These are phyloP conservation scores for Selene dorsalis DNA, from an alignment of 2,797 vertebrate genomes.

Conservation along the genomic window DNA sequence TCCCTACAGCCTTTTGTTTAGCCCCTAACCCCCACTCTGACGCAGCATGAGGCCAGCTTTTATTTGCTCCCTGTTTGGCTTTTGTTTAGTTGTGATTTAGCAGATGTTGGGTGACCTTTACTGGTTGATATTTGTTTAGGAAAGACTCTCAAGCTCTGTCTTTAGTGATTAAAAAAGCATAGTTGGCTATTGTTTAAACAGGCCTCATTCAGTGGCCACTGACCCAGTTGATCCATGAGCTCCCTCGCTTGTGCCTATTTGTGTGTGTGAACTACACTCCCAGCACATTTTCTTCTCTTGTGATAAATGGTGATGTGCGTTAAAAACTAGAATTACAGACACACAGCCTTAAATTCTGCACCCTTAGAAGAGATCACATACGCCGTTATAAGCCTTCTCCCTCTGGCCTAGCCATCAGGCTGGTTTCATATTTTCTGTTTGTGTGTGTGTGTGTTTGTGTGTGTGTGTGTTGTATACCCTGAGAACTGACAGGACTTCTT, in stretches of 20 bases:
- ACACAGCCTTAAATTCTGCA: conserved; percentile 26
- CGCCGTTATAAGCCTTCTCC: conserved; percentile 25
- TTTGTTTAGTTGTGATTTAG: conserved; percentile 50
- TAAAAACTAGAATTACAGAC: conserved; percentile 46
- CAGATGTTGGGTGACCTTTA: conserved; percentile 60
- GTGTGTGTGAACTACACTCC: neutral
- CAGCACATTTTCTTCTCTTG: conserved; percentile 5
- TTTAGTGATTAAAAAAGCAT: conserved; percentile 57
- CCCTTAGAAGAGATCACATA: conserved; percentile 48
- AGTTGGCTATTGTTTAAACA: conserved; percentile 67
- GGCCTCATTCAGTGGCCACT: conserved; percentile 41
- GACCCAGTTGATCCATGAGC: conserved; percentile 38
- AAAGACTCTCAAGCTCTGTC: conserved; percentile 34
- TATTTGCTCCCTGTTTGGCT: conserved; percentile 42
- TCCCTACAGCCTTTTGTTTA: conserved; percentile 34
- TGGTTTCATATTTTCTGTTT: conserved; percentile 37
- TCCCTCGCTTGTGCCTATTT: conserved; percentile 14
- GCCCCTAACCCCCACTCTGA: conserved; percentile 15
- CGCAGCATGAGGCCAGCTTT: conserved; percentile 27
- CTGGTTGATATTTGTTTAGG: conserved; percentile 58
- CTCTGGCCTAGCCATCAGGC: conserved; percentile 41
- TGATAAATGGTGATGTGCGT: conserved; percentile 37
- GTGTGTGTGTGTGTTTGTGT: conserved; percentile 10
- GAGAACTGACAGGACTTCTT: conserved; percentile 69
- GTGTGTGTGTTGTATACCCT: conserved; percentile 30